phyloP scores from a whole-genome alignment of 2,888 invertebrate species.

The Thymelicus sylvestris region DNA sequence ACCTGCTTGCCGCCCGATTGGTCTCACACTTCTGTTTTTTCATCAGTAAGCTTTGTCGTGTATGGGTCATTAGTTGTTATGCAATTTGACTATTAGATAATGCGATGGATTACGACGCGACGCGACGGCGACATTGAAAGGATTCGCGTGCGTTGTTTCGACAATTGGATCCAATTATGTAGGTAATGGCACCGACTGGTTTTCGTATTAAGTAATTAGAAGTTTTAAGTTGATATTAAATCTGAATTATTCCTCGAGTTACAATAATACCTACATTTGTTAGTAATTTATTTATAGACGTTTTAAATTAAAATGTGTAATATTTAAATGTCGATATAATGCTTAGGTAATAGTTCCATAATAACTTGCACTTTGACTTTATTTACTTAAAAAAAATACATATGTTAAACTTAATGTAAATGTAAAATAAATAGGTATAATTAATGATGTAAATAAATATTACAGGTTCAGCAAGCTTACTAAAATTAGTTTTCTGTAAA shows the following conservation, averaged over 20 bases:
- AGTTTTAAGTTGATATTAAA: background rate
- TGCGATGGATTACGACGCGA: conserved; percentile 42
- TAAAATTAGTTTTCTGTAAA: background rate
- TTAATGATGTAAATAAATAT: no score
- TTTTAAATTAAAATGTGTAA: no score
- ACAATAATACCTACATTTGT: no score
- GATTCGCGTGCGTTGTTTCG: conserved; percentile 17
- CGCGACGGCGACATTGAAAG: conserved; percentile 15
- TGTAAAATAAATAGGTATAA: no score
- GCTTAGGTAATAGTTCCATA: no score
- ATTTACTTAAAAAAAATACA: no score
- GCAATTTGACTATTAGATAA: conserved; percentile 54
- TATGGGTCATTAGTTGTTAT: conserved; percentile 68
- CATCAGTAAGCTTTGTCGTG: conserved; percentile 54
- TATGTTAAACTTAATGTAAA: no score
- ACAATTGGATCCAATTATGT: conserved; percentile 15
- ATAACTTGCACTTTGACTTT: no score
- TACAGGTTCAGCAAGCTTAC: no score
- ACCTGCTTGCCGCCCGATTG: conserved; percentile 75
- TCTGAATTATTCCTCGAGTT: background rate
- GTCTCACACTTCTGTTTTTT: conserved; percentile 66
- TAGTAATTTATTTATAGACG: no score
- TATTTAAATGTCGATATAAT: no score
- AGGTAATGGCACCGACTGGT: background rate
- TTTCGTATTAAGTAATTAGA: background rate